phyloP scores from a whole-genome alignment of 1,140 invertebrate species.

The Campoletis sonorensis region DNA sequence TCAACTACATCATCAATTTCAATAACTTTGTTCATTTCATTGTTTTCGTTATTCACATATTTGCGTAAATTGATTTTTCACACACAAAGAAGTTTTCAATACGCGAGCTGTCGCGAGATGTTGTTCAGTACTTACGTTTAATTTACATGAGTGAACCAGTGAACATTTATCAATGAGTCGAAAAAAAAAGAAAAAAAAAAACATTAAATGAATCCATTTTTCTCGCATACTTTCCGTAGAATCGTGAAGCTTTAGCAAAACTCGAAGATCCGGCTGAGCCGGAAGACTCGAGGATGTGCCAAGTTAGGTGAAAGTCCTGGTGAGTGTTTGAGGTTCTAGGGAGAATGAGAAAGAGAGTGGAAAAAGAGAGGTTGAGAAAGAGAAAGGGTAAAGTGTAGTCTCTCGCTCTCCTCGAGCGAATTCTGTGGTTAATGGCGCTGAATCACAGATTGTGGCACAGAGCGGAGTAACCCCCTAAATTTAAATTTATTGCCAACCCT shows the following conservation, averaged over 20 bases:
- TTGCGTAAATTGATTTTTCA: too few species aligned
- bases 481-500: conserved; percentile 74
- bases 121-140: too few species aligned
- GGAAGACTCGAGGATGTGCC: conserved; percentile 58
- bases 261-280: conserved; percentile 37
- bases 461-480: conserved; percentile 64
- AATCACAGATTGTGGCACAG: conserved; percentile 74
- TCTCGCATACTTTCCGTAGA: background rate
- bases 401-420: conserved; percentile 63
- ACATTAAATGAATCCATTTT: background rate
- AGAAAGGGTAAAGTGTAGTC: conserved; percentile 11
- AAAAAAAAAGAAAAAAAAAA: too few species aligned
- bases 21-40: too few species aligned
- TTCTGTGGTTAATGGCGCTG: conserved; percentile 76
- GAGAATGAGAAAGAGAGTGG: conserved; percentile 43
- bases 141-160: background rate
- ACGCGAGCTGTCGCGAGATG: too few species aligned
- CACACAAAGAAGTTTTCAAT: too few species aligned
- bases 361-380: conserved; percentile 23
- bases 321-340: background rate
- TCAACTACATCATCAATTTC: too few species aligned
- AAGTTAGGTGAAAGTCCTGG: conserved; percentile 64
- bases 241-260: conserved; percentile 34
- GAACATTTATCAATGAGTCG: background rate
- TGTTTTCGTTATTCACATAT: too few species aligned